A percentile compares a stretch with the other conserved stretches of the same genome.
phyloP scores from a whole-genome alignment of 2,888 invertebrate genomes.

The Drosophila macrospina region DNA sequence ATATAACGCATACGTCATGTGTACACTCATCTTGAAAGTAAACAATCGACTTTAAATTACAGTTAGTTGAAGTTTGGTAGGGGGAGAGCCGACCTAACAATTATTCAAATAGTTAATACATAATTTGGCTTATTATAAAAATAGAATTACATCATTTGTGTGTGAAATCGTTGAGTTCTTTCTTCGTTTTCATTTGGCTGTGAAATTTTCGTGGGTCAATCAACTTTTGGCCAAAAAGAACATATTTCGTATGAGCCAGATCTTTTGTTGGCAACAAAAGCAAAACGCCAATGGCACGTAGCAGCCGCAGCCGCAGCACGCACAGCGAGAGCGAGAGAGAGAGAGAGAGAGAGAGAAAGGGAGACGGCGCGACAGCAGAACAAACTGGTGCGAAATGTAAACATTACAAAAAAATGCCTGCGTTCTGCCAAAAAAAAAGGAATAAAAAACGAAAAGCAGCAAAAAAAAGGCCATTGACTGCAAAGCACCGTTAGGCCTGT shows the following conservation, averaged over 20 bases:
- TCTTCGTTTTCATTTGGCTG: conserved; percentile 56
- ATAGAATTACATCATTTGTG: conserved; percentile 75
- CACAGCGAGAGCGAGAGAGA: conserved; percentile 15
- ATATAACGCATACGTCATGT: conserved; percentile 73
- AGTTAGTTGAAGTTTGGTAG: neutral
- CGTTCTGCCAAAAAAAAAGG: conserved; percentile 38
- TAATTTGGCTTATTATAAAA: conserved; percentile 4
- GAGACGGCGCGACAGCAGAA: no score
- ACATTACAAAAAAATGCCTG: conserved; percentile 71
- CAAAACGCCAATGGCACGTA: conserved; percentile 52
- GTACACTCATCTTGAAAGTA: conserved; percentile 39
- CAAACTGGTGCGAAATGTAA: conserved; percentile 72
- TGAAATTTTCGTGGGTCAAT: conserved; percentile 68
- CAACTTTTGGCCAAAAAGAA: conserved; percentile 73
- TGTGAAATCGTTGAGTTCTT: conserved; percentile 55
- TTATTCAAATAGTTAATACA: conserved; percentile 1
- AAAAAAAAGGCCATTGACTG: conserved; percentile 58
- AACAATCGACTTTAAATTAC: conserved; percentile 11
- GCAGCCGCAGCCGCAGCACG: conserved; percentile 27
- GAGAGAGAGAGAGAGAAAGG: conserved; percentile 22
- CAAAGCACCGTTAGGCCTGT: conserved; percentile 56
- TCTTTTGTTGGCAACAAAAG: conserved; percentile 75
- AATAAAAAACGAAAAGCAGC: conserved; percentile 2
- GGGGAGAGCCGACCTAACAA: no score
- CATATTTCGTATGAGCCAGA: conserved; percentile 60